Evolutionary conservation across 2,888 invertebrate species (phyloP), one percentile per base, ranked within the genome.

Genomic region (Plagodis dolabraria): DNA sequence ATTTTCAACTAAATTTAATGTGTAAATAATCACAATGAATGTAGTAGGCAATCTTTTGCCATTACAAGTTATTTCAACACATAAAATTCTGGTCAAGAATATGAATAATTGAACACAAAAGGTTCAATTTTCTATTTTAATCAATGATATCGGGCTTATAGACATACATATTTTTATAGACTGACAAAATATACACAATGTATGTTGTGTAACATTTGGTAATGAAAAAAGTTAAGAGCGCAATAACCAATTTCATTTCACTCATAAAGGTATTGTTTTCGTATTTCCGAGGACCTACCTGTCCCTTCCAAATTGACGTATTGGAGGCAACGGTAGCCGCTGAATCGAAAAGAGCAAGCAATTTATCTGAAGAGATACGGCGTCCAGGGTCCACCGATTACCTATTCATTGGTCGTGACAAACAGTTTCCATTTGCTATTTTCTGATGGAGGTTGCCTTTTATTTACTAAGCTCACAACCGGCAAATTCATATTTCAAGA

Each of bases 351-450:
- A 74, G 77, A 74, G 75, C 68, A 65, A n/a, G 69, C 73, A 76
- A 77, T 80, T 75, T 79, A 76, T 81, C 67, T 72, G 63, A 67
- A 64, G 68, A 76, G 76, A 75, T 75, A 75, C 66, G 67, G 58
- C 38, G 63, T 65, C 70, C 58, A 64, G 71, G 76, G 77, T 74
- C 77, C 77, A 79, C 76, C 79, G 77, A 77, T 82, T 79, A 80
- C 77, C 68, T 67, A 69, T 64, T 71, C 72, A 72, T 72, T 71
- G 66, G 66, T 70, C 63, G 70, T 80, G 80, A 84, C 77, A 83
- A 82, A 83, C 83, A 79, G 77, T 83, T 65, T 77, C 76, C 76
- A 79, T 80, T 82, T 79, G 72, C 73, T 67, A 65, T 71, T 73
- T 68, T 70, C 73, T 72, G 76, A 76, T 74, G 74, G 73, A 56